Evolutionary conservation across 1,140 invertebrate species (phyloP), one percentile per base, ranked within the genome.

Genomic region (Zaprionus tsacasi): DNA sequence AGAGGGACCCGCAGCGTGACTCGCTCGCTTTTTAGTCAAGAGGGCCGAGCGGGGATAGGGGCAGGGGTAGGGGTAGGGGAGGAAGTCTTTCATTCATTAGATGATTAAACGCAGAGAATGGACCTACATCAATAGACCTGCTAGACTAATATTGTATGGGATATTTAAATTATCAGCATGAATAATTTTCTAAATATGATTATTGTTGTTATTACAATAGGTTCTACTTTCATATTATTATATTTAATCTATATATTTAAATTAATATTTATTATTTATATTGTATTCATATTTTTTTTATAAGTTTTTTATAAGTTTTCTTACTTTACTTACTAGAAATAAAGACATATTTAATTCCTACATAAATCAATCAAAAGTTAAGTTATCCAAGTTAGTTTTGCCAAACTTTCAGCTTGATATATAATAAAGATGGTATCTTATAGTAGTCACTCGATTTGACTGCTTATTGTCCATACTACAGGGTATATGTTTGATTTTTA

Each of bases 51-150:
- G 10, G 33, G 33, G 1, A 7, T 33, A 33, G 33, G n/a, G n/a
- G 40, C 6, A 45, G n/a, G 40, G 40, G 40, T 8, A 43, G n/a
- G n/a, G 40, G n/a, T n/a, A 43, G 43, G 17, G 45, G 2, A 21
- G 15, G 45, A 6, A 21, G 45, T 50, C 45, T 25, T 50, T 25
- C 45, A 50, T 50, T 50, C 45, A 50, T 50, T 50, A 50, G 21
- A 45, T 10, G 45, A 50, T 50, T 25, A 50, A 50, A 5, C 5
- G 10, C 0, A 50, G 10, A 25, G 45, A 50, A 50, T 50, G 45
- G 45, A 50, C 45, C 45, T 50, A 50, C 45, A 50, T 50, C 45
- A 50, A 50, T 50, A 50, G 15, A 25, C 45, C 17, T 50, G 8
- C 17, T 25, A 11, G 21, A 25, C 11, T 25, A 3, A 11, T 21